Conservation (phyloP, 2,797 vertebrate genomes). For the Eospalax fontanierii region DNA sequence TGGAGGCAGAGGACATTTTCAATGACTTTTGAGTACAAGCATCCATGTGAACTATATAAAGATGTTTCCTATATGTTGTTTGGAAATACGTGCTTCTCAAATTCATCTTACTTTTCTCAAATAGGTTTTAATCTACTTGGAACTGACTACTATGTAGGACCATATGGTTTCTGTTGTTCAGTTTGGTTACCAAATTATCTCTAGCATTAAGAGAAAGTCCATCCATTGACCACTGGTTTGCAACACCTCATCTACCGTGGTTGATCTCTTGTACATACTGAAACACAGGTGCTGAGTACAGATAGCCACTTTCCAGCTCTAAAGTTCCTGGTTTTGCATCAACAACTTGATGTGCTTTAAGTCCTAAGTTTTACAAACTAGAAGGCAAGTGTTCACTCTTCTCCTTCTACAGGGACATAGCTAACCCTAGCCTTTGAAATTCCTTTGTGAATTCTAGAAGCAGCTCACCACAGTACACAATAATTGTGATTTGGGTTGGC, state of each 20-base stretch:
- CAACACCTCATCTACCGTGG: background rate
- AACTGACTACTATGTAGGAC: background rate
- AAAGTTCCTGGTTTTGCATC: background rate
- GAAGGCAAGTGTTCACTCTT: background rate
- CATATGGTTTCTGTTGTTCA: background rate
- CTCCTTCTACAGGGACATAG: background rate
- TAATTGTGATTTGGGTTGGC: background rate
- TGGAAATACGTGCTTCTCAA: background rate
- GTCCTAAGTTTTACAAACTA: background rate
- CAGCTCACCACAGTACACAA: background rate
- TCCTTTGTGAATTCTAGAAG: background rate
- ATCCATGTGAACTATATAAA: background rate
- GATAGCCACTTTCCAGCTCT: background rate
- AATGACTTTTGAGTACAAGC: background rate
- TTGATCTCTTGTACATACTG: background rate
- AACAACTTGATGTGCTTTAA: rapidly evolving
- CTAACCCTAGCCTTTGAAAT: background rate
- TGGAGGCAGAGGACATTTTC: background rate
- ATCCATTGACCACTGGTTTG: background rate
- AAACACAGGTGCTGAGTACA: background rate
- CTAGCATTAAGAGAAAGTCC: background rate
- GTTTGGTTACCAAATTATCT: background rate
- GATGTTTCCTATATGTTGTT: background rate
- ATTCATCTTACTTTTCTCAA: background rate
- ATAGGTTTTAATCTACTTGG: background rate